A percentile compares a stretch with the other conserved stretches of the same genome.
These are phyloP conservation scores for Bujurquina vittata DNA, from an alignment of 2,113 vertebrate genomes.

Conservation along the genomic window DNA sequence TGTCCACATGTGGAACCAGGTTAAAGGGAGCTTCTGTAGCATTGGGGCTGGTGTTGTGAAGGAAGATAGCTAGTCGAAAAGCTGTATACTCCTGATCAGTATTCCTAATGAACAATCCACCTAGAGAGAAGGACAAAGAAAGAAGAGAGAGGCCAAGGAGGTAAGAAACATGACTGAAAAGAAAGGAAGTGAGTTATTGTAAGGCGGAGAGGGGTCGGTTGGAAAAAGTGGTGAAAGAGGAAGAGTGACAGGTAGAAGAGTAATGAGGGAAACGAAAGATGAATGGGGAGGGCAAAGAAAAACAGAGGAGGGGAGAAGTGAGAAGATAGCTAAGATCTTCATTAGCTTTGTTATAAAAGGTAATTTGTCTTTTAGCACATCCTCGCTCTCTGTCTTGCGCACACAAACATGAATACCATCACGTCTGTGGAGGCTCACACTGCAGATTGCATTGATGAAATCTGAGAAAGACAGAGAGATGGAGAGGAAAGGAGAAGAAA, in stretches of 20 bases:
- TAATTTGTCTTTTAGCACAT: slow-evolving; percentile 58
- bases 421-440: slow-evolving; percentile 26
- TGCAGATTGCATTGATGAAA: slow-evolving; percentile 45
- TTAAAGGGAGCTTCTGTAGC: slow-evolving; percentile 98
- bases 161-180: slow-evolving; percentile 33
- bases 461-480: slow-evolving; percentile 12
- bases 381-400: slow-evolving; percentile 4
- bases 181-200: slow-evolving; percentile 56
- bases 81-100: slow-evolving; percentile 99
- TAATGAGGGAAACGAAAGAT: slow-evolving; percentile 33
- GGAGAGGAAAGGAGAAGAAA: slow-evolving; percentile 11
- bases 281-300: slow-evolving; percentile 42
- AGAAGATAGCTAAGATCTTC: slow-evolving; percentile 65
- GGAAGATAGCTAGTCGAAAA: slow-evolving; percentile 97
- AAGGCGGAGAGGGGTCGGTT: slow-evolving; percentile 17
- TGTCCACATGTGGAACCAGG: slow-evolving; percentile 98
- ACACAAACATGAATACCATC: slow-evolving; percentile 30
- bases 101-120: slow-evolving; percentile 99
- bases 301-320: slow-evolving; percentile 25
- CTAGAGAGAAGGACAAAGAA: slow-evolving; percentile 72
- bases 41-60: slow-evolving; percentile 99
- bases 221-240: neutral
- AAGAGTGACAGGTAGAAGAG: slow-evolving; percentile 26
- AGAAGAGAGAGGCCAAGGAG: slow-evolving; percentile 28
- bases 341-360: slow-evolving; percentile 66